Base-by-base conservation (phyloP, 1,140 invertebrate genomes). In the Andricus grossulariae region DNA sequence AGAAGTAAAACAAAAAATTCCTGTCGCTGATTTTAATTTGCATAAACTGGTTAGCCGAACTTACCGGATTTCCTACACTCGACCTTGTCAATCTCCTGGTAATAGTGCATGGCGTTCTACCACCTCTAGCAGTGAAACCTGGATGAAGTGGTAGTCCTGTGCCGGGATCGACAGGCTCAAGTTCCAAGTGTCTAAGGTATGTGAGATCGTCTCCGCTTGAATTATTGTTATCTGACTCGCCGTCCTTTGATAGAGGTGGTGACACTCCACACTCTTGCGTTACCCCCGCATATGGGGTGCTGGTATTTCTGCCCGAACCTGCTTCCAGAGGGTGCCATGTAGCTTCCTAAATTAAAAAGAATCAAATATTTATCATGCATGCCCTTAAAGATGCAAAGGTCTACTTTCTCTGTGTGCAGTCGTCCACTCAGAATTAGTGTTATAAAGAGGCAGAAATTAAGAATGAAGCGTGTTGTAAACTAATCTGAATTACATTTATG, bases 51-150 rank as follows among this genome's bases (percentile, higher is more conserved):
- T 15, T 16, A 92, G 92, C 11, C 60, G 77, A 72, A 72, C 74
- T 12, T 75, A 90, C 90, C 87, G 89, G 90, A 85, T 89, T 90
- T 52, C 76, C 79, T 3, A 84, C 82, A 12, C 85, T 83, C 52
- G 89, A 85, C 73, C 91, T 85, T 73, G 88, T 82, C 81, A 93
- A 90, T 88, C 93, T 93, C 85, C 95, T 94, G 45, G 96, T 96
- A 66, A 94, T 94, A 4, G 96, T 97, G 85, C 96, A 97, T 0
- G 96, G 96, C 1, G 96, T 97, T 77, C 96, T 92, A n/a, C 96
- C 96, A 71, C 93, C 85, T 84, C 86, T 86, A 85, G 92, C 84
- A 75, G 91, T 81, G 86, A 92, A 83, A 83, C 92, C 55, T 11
- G 90, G 89, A 75, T 89, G 86, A 39, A 89, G 66, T 0, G 88